These are phyloP conservation scores for Drosophila setifemur DNA, from an alignment of 1,140 invertebrate species.

Conservation along the genomic window DNA sequence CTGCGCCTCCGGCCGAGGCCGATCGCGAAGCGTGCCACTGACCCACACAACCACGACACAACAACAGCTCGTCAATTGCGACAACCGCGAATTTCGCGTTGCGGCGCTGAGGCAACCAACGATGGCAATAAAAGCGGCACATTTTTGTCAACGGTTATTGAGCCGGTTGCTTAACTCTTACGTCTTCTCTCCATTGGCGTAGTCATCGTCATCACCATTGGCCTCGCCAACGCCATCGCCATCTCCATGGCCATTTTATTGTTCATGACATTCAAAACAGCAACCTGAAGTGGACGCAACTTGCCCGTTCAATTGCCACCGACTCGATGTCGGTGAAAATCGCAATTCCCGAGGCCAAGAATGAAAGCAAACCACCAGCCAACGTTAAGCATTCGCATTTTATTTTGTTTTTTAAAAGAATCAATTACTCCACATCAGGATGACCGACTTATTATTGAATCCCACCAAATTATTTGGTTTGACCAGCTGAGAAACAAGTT, in stretches of 20 bases:
- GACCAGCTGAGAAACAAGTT: too few relatives aligned
- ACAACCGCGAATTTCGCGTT: conserved; percentile 48
- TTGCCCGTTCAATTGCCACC: conserved; percentile 15
- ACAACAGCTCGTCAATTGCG: conserved; percentile 45
- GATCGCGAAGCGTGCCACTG: conserved; percentile 63
- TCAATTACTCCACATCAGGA: too few relatives aligned
- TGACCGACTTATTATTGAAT: too few relatives aligned
- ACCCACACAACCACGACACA: conserved; percentile 51
- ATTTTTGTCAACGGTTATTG: conserved; percentile 70
- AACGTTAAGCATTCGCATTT: too few relatives aligned
- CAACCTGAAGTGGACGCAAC: conserved; percentile 53
- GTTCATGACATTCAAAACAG: conserved; percentile 77
- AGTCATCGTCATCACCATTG: conserved; percentile 19
- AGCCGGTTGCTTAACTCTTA: conserved; percentile 49
- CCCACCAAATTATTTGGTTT: too few relatives aligned
- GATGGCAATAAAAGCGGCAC: conserved; percentile 54
- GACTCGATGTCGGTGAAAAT: background rate
- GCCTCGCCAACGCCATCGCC: conserved; percentile 3
- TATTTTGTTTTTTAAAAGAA: too few relatives aligned
- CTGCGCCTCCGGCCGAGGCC: conserved; percentile 4
- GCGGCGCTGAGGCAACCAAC: conserved; percentile 33
- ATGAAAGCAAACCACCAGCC: too few relatives aligned
- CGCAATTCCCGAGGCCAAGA: too few relatives aligned
- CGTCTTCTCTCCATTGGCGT: conserved; percentile 15
- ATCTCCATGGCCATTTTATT: conserved; percentile 56